These are phyloP conservation scores for Herpetotheres cachinnans DNA, from an alignment of 2,113 vertebrate species.

Conservation along the genomic window DNA sequence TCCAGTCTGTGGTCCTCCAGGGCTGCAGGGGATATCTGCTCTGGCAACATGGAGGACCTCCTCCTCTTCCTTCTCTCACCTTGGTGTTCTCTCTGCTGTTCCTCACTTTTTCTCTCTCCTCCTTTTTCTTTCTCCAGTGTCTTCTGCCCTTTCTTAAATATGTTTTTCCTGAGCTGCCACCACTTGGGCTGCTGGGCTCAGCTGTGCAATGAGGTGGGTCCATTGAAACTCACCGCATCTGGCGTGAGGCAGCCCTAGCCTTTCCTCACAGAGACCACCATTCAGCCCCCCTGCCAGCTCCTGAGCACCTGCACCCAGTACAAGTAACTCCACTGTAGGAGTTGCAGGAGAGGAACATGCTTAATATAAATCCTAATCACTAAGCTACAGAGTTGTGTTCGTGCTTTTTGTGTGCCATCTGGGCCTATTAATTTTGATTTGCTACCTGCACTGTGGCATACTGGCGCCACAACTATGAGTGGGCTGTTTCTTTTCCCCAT, in stretches of 20 bases:
- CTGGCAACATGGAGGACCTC: fast-evolving
- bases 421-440: not conserved
- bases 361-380: not conserved
- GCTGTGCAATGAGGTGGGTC: fast-evolving
- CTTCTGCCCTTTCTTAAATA: not conserved
- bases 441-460: not conserved
- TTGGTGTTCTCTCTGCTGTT: not conserved
- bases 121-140: not conserved
- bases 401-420: not conserved
- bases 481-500: not conserved
- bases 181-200: not conserved
- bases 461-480: not conserved
- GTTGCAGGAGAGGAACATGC: not conserved
- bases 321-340: not conserved
- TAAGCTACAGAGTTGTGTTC: not conserved
- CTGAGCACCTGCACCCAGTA: too few species aligned
- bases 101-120: not conserved
- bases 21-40: not conserved
- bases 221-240: fast-evolving
- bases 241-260: fast-evolving
- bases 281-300: fast-evolving
- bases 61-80: not conserved
- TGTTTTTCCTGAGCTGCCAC: fast-evolving
- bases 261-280: too few species aligned
- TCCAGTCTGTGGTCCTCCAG: not conserved